phyloP scores from a whole-genome alignment of 2,888 invertebrate genomes.

The Nasonovia ribisnigri region DNA sequence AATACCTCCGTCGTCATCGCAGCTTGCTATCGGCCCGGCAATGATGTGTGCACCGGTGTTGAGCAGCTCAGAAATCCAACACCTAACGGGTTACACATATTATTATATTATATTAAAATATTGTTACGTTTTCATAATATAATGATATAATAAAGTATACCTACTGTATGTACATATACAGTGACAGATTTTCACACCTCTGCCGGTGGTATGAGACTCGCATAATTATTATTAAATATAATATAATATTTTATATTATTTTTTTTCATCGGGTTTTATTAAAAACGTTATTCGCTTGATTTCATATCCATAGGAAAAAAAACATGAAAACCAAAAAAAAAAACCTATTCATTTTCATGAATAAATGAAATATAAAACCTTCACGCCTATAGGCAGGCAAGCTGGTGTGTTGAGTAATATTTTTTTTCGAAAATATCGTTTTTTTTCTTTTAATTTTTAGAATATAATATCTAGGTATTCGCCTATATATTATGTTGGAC shows the following conservation, averaged over 20 bases:
- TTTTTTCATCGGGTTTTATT: neutral
- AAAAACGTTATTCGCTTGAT: constrained; percentile 6
- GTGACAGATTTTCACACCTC: constrained; percentile 19
- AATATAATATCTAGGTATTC: no score
- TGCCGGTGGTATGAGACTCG: neutral
- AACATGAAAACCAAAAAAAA: neutral
- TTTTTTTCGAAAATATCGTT: neutral
- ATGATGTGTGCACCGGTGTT: neutral
- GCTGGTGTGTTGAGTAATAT: neutral
- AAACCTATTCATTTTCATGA: neutral
- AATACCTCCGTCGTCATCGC: neutral
- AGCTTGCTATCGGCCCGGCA: neutral
- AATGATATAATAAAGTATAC: neutral
- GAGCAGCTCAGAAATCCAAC: neutral
- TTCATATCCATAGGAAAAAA: neutral
- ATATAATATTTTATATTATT: neutral
- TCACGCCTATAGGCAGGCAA: neutral
- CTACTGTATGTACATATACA: no score
- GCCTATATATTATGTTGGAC: neutral
- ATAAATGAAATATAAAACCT: constrained; percentile 13
- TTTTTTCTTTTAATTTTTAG: neutral
- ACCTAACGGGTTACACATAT: neutral
- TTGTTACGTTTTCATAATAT: neutral
- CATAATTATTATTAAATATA: neutral
- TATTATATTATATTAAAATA: neutral